phyloP scores from a whole-genome alignment of 2,888 invertebrate species.

The Tinea semifulvella region DNA sequence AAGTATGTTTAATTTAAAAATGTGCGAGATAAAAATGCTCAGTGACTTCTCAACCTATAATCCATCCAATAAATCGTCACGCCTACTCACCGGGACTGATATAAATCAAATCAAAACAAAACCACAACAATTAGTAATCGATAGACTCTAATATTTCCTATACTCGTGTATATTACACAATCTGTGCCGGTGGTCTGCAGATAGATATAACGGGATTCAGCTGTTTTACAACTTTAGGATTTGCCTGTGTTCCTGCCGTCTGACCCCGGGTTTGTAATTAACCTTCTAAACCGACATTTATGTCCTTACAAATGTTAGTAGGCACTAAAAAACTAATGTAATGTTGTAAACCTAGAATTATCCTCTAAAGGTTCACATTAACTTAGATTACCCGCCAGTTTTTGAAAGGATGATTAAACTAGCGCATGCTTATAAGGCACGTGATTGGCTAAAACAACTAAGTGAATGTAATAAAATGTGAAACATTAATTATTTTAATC shows the following conservation, averaged over 20 bases:
- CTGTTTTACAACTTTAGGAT: neutral
- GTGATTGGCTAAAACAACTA: no score
- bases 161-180: conserved; percentile 21
- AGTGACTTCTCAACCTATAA: conserved; percentile 3
- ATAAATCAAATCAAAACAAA: conserved; percentile 23
- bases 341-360: no score
- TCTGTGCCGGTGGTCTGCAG: conserved; percentile 20
- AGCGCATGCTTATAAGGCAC: no score
- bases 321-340: neutral
- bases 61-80: conserved; percentile 8
- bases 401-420: no score
- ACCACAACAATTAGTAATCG: conserved; percentile 23
- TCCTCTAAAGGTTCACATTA: no score
- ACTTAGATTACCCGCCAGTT: no score
- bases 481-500: no score
- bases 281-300: neutral
- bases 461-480: no score
- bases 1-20: no score
- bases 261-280: conserved; percentile 8
- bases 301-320: neutral
- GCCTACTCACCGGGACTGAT: conserved; percentile 8
- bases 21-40: no score
- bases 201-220: conserved; percentile 20
- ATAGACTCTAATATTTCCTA: conserved; percentile 7
- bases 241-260: neutral